Evolutionary conservation across 1,140 invertebrate genomes (phyloP), one percentile per base, ranked within the genome.

Genomic region (Listronotus oregonensis): DNA sequence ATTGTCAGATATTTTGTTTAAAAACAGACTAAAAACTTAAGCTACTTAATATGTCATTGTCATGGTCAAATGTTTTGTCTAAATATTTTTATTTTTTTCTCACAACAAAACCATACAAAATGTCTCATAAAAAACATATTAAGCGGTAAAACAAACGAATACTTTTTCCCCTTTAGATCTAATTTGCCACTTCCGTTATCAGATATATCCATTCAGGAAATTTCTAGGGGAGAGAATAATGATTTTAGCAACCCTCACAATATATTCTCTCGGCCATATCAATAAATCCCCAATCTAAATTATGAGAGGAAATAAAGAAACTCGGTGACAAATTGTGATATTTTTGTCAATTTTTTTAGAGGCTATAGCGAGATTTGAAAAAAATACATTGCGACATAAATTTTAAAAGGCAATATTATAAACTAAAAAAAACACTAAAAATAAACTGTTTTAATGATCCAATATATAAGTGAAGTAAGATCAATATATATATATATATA

Each of bases 141-240:
- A 49, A 27, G 12, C 18, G 18, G 46, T 49, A 49, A 21, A 49
- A 49, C 7, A 44, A 44, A 44, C 15, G 4, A 4, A 15, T 3
- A 3, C 18, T 43, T 56, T 39, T 21, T 39, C 37, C 14, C 17
- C 40, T 56, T 56, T 56, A 39, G 27, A 56, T 56, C 37, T 56
- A 56, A 56, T 56, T 56, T 56, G 37, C 54, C 54, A 56, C 54
- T 56, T 56, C 54, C 54, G 54, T 43, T 56, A 42, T 42, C 54
- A 18, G 54, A 56, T 56, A 42, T 56, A 56, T 43, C 54, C 40
- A 43, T 56, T 56, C 40, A 56, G 54, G 54, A 56, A 56, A 39
- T 56, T 56, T 43, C 54, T 43, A 27, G 54, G 54, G 54, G 31
- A 49, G 44, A n/a, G 18, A 49, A 49, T 49, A 49, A 49, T 49